These are phyloP conservation scores for Eriocheir sinensis DNA, from an alignment of 1,140 invertebrate species.

Conservation along the genomic window DNA sequence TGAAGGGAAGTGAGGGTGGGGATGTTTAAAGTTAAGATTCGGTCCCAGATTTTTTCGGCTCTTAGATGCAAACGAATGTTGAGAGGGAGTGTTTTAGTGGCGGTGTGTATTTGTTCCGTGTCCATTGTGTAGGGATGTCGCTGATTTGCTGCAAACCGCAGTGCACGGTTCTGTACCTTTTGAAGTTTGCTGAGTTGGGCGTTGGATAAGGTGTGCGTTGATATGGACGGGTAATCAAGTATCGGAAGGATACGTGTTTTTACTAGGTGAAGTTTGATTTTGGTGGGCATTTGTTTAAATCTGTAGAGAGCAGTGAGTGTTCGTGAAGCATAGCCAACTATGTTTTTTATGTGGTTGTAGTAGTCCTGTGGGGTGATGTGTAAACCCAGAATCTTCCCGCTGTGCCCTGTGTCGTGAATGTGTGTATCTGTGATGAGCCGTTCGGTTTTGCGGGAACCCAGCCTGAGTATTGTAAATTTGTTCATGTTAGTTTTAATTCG, in stretches of 20 bases:
- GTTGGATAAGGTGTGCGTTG: background rate
- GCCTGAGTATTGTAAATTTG: background rate
- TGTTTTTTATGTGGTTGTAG: background rate
- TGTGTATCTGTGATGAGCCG: background rate
- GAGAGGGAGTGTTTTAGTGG: background rate
- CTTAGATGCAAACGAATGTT: background rate
- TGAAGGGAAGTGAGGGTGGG: too few species aligned
- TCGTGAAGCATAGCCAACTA: background rate
- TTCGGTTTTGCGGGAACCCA: background rate
- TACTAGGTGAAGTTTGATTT: background rate
- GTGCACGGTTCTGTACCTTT: background rate
- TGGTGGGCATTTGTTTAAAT: background rate
- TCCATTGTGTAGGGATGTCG: background rate
- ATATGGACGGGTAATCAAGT: background rate
- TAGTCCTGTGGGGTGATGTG: background rate
- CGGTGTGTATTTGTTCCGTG: background rate
- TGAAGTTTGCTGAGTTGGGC: background rate
- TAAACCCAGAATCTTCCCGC: background rate
- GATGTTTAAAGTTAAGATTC: too few species aligned
- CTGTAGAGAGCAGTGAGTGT: background rate
- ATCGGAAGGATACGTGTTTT: background rate
- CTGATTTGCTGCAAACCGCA: background rate
- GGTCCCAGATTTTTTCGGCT: background rate
- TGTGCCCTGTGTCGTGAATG: background rate
- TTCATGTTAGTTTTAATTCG: constrained; percentile 32